Percentiles rank a stretch among this genome's conserved stretches.
Evolutionary conservation across 2,888 invertebrate genomes (phyloP).

Genomic region (Orthosia gothica): DNA sequence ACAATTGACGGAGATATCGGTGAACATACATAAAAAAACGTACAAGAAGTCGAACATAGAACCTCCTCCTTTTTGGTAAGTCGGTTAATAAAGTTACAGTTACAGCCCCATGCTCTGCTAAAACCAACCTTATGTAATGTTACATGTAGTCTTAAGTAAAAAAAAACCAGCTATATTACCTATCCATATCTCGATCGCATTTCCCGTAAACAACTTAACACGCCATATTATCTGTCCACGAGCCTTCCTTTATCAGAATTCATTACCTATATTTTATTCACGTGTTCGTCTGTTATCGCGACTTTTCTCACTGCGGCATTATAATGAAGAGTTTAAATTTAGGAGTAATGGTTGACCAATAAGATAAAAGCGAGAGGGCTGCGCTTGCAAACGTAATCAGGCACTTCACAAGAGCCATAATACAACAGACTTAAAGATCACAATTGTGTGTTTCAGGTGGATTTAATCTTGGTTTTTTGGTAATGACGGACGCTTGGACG

Average conservation of each 20-base stretch:
- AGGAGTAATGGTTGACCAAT: slow-evolving; percentile 91
- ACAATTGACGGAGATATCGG: too few species aligned
- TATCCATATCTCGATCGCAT: slow-evolving; percentile 62
- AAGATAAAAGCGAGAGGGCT: slow-evolving; percentile 90
- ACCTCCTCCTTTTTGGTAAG: too few species aligned
- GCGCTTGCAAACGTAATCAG: slow-evolving; percentile 74
- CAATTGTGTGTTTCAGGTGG: slow-evolving; percentile 61
- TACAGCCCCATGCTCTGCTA: neutral
- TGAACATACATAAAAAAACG: too few species aligned
- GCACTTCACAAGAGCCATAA: slow-evolving; percentile 65
- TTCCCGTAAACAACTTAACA: slow-evolving; percentile 66
- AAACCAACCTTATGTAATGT: neutral
- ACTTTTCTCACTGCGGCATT: slow-evolving; percentile 90
- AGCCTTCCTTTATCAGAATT: slow-evolving; percentile 86
- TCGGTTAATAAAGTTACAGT: too few species aligned
- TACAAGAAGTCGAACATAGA: too few species aligned
- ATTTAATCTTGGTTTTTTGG: slow-evolving; percentile 76
- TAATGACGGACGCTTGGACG: slow-evolving; percentile 90
- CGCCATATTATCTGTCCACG: slow-evolving; percentile 71
- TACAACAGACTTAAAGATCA: slow-evolving; percentile 67
- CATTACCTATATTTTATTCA: slow-evolving; percentile 89
- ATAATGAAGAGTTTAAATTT: slow-evolving; percentile 92
- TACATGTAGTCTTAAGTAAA: slow-evolving; percentile 13
- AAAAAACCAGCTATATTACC: slow-evolving; percentile 18
- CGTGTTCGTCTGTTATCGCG: slow-evolving; percentile 85